Evolutionary conservation across 1,140 invertebrate species (phyloP).

Genomic region (Drosophila grimshawi): DNA sequence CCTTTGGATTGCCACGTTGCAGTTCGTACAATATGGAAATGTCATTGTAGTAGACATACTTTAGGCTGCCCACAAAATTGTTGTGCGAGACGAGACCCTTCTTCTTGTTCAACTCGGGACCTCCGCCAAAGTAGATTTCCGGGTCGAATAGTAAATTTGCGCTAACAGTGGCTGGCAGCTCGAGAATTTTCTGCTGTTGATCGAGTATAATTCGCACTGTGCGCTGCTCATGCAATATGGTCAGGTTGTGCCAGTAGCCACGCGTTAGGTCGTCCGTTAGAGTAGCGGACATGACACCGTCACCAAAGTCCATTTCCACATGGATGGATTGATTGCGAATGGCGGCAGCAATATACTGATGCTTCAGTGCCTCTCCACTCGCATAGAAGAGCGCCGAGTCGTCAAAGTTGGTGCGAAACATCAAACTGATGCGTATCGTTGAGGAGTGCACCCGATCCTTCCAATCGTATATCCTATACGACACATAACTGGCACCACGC

Average conservation of each 20-base stretch:
- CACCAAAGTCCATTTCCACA: slow-evolving; percentile 93
- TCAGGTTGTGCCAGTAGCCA: slow-evolving; percentile 95
- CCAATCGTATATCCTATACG: slow-evolving; percentile 96
- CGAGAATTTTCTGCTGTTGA: slow-evolving; percentile 88
- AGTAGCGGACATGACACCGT: slow-evolving; percentile 89
- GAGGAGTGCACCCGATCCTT: slow-evolving; percentile 95
- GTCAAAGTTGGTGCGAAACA: slow-evolving; percentile 95
- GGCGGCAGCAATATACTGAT: slow-evolving; percentile 93
- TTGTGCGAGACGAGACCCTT: slow-evolving; percentile 90
- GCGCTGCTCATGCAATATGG: slow-evolving; percentile 91
- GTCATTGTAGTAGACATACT: slow-evolving; percentile 97
- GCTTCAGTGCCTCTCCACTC: slow-evolving; percentile 91
- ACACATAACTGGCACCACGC: slow-evolving; percentile 95
- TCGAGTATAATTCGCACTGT: slow-evolving; percentile 90
- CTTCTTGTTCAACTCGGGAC: slow-evolving; percentile 91
- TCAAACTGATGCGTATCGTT: slow-evolving; percentile 92
- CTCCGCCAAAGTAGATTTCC: slow-evolving; percentile 95
- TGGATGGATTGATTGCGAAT: slow-evolving; percentile 91
- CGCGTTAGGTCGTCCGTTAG: slow-evolving; percentile 89
- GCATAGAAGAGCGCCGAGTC: slow-evolving; percentile 95
- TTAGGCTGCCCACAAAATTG: slow-evolving; percentile 93
- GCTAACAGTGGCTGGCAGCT: slow-evolving; percentile 88
- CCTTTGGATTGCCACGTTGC: slow-evolving; percentile 92
- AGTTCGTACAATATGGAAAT: slow-evolving; percentile 95
- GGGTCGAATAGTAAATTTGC: slow-evolving; percentile 95